Evolutionary conservation across 2,113 vertebrate species (phyloP), one percentile per base, ranked within the genome.

Genomic region (Connochaetes taurinus): DNA sequence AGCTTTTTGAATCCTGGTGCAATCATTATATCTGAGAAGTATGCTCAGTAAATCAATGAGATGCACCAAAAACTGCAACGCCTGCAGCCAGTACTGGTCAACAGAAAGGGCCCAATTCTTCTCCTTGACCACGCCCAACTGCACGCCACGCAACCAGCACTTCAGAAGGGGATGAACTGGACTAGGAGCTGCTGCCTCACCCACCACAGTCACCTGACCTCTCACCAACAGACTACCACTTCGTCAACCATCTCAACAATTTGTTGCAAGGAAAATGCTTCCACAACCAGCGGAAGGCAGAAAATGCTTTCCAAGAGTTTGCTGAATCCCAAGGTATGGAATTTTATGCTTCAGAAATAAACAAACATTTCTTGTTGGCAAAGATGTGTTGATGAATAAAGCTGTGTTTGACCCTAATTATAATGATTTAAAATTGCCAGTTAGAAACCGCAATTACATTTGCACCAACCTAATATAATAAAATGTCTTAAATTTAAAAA

Each of bases 401-500:
- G 71, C 25, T 76, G 23, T 76, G 23, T 43, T 27, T 43, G 71
- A 43, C 36, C 71, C 71, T 76, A 43, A 43, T 43, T 43, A 76
- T 43, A 43, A 76, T 76, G 36, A 76, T 14, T 76, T 43, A 14
- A 76, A 76, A 76, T 43, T 27, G 23, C 11, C 12, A 43, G 67
- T 71, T 71, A 71, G 36, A 76, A 76, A 43, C 40, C 40, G 23
- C 71, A 76, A 76, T 76, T 43, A 76, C 2, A 43, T 27, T 43
- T 43, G 12, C 71, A 76, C 40, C 40, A 76, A 43, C 71, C 36
- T 43, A 76, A 14, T 43, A 67, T 3, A 87, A 93, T 58, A 94
- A 96, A 97, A 94, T 33, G 58, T 31, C 13, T 85, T 90, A 50
- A 57, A 57, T 89, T 60, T 94, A 89, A 92, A 57, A 76, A 45